A percentile compares a stretch with the other conserved stretches of the same genome.
Evolutionary conservation across 2,797 vertebrate species (phyloP).

Genomic region (Petrocephalus schoutedeni): DNA sequence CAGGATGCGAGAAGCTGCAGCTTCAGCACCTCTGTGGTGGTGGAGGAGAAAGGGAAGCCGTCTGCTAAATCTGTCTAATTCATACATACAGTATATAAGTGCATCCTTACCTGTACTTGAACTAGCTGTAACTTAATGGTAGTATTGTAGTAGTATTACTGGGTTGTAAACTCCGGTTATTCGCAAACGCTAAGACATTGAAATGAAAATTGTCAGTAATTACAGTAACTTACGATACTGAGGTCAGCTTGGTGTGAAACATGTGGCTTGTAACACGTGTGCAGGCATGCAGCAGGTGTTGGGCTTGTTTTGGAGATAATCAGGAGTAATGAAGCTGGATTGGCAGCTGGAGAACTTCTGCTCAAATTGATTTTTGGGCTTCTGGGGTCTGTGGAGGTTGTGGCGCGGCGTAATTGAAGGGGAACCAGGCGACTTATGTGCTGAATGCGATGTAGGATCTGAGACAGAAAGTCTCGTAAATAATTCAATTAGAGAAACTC

Average conservation of each 20-base stretch:
- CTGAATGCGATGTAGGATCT: slow-evolving; percentile 6
- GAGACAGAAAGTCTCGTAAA: slow-evolving; percentile 3
- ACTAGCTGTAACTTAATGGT: not conserved
- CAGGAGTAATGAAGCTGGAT: not conserved
- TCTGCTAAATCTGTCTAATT: not conserved
- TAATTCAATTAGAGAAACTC: slow-evolving; percentile 11
- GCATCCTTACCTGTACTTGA: not conserved
- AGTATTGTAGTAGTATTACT: not conserved
- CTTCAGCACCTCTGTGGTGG: too few relatives aligned
- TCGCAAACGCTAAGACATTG: not conserved
- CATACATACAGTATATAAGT: not conserved
- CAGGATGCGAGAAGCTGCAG: not conserved
- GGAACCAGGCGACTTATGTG: not conserved
- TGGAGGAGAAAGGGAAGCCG: not conserved
- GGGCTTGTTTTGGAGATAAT: not conserved
- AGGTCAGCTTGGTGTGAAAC: not conserved
- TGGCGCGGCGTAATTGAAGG: not conserved
- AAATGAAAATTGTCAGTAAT: not conserved
- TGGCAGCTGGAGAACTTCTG: not conserved
- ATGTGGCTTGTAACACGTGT: not conserved
- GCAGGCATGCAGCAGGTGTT: not conserved
- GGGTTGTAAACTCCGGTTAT: not conserved
- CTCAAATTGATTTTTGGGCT: not conserved
- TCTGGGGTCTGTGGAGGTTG: not conserved
- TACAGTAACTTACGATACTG: not conserved